A percentile compares a stretch with the other conserved stretches of the same genome.
phyloP scores from a whole-genome alignment of 2,888 invertebrate species.

The Troides aeacus region DNA sequence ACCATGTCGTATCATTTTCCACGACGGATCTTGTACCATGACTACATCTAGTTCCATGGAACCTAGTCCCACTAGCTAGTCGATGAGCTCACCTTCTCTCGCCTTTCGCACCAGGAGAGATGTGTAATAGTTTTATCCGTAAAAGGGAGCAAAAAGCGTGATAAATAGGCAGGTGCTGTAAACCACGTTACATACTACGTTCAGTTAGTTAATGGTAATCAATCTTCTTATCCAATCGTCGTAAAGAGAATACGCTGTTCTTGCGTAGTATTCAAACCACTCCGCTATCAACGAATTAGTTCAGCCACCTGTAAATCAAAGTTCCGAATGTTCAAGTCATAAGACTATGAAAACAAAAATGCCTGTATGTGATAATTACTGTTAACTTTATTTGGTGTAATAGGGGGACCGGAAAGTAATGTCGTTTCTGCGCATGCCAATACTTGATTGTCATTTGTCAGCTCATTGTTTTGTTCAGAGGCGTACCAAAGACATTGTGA shows the following conservation, averaged over 20 bases:
- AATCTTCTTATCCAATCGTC: conserved; percentile 80
- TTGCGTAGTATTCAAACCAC: conserved; percentile 35
- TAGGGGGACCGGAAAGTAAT: too few relatives aligned
- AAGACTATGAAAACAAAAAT: too few relatives aligned
- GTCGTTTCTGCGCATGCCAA: too few relatives aligned
- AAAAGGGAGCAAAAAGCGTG: conserved; percentile 46
- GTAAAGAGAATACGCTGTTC: conserved; percentile 66
- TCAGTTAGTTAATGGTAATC: conserved; percentile 81
- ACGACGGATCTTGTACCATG: conserved; percentile 34
- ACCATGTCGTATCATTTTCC: conserved; percentile 39
- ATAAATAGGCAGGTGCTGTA: conserved; percentile 44
- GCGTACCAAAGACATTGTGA: too few relatives aligned
- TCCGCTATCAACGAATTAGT: conserved; percentile 75
- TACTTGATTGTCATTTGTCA: too few relatives aligned
- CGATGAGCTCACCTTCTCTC: conserved; percentile 35
- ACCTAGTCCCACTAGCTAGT: conserved; percentile 35
- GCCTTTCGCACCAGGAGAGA: conserved; percentile 37
- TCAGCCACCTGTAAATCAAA: conserved; percentile 75
- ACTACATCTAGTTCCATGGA: conserved; percentile 37
- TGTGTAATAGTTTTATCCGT: conserved; percentile 42
- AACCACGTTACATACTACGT: conserved; percentile 50
- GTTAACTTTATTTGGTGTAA: too few relatives aligned
- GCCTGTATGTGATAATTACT: too few relatives aligned
- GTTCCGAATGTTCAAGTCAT: too few relatives aligned
- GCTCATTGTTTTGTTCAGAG: too few relatives aligned